phyloP scores from a whole-genome alignment of 2,797 vertebrate genomes.

The Enteromius unitaeniatus region DNA sequence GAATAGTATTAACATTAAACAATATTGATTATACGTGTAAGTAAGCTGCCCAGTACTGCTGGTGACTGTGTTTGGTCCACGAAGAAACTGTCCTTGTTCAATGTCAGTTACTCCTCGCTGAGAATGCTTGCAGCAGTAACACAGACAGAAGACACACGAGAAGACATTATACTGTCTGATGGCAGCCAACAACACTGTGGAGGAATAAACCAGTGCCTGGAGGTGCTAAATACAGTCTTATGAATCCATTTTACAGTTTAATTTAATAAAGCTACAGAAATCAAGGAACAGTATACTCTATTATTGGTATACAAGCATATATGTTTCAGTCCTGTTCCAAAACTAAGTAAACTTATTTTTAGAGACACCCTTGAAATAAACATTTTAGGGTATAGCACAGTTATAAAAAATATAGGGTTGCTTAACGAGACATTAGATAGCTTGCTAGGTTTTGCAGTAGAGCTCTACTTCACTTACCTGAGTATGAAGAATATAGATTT shows the following conservation, averaged over 20 bases:
- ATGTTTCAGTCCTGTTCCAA: neutral
- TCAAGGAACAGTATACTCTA: neutral
- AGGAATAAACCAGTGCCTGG: neutral
- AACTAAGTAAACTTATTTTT: neutral
- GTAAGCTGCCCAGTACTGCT: neutral
- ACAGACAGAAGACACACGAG: neutral
- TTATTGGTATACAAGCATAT: neutral
- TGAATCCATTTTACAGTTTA: neutral
- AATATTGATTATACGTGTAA: neutral
- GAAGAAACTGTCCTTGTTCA: slow-evolving; percentile 11
- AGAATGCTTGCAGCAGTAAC: neutral
- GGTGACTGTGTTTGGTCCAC: neutral
- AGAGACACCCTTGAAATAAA: neutral
- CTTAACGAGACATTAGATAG: neutral
- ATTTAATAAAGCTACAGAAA: neutral
- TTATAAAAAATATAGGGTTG: neutral
- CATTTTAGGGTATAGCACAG: neutral
- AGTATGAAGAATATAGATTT: slow-evolving; percentile 24
- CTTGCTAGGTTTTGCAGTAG: neutral
- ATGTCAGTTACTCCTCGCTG: neutral
- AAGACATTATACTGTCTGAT: slow-evolving; percentile 2
- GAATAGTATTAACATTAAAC: neutral
- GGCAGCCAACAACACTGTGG: neutral
- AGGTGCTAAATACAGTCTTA: neutral
- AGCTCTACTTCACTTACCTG: neutral